Evolutionary conservation across 2,113 vertebrate genomes (phyloP).

Genomic region (Suncus etruscus): DNA sequence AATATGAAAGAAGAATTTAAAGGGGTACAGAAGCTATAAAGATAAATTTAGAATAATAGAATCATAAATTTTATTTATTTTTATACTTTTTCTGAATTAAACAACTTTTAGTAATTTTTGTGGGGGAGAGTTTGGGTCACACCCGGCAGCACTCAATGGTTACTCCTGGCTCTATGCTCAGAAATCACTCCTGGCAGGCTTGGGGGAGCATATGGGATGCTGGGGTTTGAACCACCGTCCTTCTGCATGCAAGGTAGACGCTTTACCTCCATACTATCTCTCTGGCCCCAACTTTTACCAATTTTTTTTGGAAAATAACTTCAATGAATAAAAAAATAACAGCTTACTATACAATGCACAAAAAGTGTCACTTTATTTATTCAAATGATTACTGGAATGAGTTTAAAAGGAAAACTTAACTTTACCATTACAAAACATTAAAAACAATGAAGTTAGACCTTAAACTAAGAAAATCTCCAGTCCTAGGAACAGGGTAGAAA

Average conservation of each 20-base stretch:
- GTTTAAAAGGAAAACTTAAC: background rate
- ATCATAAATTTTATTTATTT: background rate
- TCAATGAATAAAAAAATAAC: background rate
- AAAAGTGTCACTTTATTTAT: background rate
- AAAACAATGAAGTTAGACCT: background rate
- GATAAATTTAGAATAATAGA: background rate
- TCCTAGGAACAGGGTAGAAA: background rate
- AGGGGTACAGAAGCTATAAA: background rate
- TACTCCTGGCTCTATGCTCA: too few relatives aligned
- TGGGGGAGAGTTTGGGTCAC: too few relatives aligned
- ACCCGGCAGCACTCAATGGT: too few relatives aligned
- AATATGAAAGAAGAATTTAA: too few relatives aligned
- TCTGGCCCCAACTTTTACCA: too few relatives aligned
- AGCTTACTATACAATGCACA: background rate
- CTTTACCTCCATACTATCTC: too few relatives aligned
- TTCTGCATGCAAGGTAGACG: too few relatives aligned
- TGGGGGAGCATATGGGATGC: too few relatives aligned
- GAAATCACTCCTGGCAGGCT: too few relatives aligned
- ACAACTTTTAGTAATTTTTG: background rate
- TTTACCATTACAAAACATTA: background rate
- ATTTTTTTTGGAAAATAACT: background rate
- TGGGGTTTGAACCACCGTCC: too few relatives aligned
- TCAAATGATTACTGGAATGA: background rate
- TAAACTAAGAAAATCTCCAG: background rate
- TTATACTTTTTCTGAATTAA: background rate